Percentiles rank a stretch among this genome's conserved stretches.
Conservation (phyloP, 2,888 invertebrate genomes). For the Chrysolina americana region DNA sequence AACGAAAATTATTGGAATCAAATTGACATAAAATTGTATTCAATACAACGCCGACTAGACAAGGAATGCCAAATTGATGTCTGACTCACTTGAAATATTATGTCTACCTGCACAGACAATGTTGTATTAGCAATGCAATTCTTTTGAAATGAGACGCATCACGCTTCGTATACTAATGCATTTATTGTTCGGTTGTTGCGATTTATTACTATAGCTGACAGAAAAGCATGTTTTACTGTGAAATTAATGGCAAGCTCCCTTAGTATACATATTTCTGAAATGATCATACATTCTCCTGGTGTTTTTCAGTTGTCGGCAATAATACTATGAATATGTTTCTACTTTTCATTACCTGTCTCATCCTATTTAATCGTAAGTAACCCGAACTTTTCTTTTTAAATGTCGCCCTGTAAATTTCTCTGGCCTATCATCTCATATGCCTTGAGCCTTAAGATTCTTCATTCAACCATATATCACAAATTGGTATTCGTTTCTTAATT, state of each 20-base stretch:
- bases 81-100: background rate
- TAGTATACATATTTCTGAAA: background rate
- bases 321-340: background rate
- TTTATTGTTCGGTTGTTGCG: background rate
- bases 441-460: too few species aligned
- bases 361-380: too few species aligned
- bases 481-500: too few species aligned
- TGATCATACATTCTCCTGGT: background rate
- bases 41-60: background rate
- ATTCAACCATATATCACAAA: too few species aligned
- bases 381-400: too few species aligned
- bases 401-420: too few species aligned
- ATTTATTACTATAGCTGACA: background rate
- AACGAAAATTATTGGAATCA: too few species aligned
- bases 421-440: too few species aligned
- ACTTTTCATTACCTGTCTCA: too few species aligned
- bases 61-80: background rate
- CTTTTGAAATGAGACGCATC: constrained; percentile 9
- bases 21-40: too few species aligned
- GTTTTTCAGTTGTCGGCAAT: background rate
- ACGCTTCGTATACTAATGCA: constrained; percentile 1
- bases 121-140: constrained; percentile 2
- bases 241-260: background rate
- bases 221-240: background rate
- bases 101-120: constrained; percentile 15